Base-by-base conservation (phyloP, 2,888 invertebrate species). In the Neoitamus cyanurus region DNA sequence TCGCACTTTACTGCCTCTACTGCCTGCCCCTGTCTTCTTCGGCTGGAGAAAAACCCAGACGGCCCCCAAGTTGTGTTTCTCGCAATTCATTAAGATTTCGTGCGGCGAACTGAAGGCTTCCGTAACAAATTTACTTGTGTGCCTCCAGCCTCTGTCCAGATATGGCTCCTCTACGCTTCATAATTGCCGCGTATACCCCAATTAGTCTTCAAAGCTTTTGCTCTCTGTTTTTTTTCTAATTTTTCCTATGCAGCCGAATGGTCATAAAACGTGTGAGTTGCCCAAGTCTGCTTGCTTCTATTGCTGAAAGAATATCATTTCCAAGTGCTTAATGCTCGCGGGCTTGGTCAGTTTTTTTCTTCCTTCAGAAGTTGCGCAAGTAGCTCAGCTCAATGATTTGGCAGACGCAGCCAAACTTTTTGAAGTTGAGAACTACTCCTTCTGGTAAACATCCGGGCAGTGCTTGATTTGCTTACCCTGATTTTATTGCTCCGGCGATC, bases 81-180 rank as follows among this genome's bases (percentile, higher is more conserved):
- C 25, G 70, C 31, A n/a, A 73, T 73, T 73, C 73, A 73, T 31
- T 73, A 73, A 73, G 31, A 73, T 73, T 70, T 70, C 70, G 73
- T 34, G n/a, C 34, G 31, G 34, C 73, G 5, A 31, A 15, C 20
- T 20, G 73, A 73, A 36, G 73, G 34, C 34, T 58, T 70, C 70
- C 31, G 70, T 30, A 30, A 31, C 31, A 70, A 70, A 15, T 2
- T 58, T 58, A 25, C 5, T 42, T 42, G n/a, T n/a, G 42, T 13
- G 42, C n/a, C 42, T 6, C 13, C 42, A n/a, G 15, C n/a, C 42
- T 42, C n/a, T 42, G 13, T 5, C 58, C 58, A 15, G 58, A 58
- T 20, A 58, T 58, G 58, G 25, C 25, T 58, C 15, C 20, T 58
- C 58, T 58, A 58, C 58, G 58, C 25, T 20, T 31, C n/a, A 70